These are phyloP conservation scores for Malurus elegans DNA, from an alignment of 2,113 vertebrate species.

Conservation along the genomic window DNA sequence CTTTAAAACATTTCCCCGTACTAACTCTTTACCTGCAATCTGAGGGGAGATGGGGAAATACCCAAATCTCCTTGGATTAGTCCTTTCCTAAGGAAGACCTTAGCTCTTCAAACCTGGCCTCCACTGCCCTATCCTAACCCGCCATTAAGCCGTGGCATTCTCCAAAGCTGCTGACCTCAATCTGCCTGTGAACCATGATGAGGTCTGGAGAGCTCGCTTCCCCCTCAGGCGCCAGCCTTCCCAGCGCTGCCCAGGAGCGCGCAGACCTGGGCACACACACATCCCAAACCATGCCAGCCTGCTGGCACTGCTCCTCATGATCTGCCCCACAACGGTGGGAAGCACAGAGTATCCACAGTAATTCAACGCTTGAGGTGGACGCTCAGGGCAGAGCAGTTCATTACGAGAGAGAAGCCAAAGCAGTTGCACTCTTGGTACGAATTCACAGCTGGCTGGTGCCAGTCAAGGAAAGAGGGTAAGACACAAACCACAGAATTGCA, in stretches of 20 bases:
- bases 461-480: neutral
- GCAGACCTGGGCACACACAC: neutral
- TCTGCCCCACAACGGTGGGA: accelerated
- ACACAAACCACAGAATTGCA: neutral
- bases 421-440: accelerated
- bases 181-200: neutral
- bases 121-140: neutral
- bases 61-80: neutral
- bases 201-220: neutral
- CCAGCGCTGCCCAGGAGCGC: accelerated
- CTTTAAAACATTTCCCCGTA: neutral
- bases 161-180: neutral
- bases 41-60: neutral
- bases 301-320: neutral
- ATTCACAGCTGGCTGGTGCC: neutral
- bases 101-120: neutral
- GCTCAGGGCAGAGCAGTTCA: neutral
- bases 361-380: accelerated
- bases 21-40: neutral
- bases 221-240: neutral
- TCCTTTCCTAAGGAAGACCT: neutral
- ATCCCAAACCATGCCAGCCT: accelerated
- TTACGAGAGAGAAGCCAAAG: neutral
- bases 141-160: neutral
- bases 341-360: accelerated